phyloP scores from a whole-genome alignment of 2,888 invertebrate genomes.

The Polydesmus complanatus region DNA sequence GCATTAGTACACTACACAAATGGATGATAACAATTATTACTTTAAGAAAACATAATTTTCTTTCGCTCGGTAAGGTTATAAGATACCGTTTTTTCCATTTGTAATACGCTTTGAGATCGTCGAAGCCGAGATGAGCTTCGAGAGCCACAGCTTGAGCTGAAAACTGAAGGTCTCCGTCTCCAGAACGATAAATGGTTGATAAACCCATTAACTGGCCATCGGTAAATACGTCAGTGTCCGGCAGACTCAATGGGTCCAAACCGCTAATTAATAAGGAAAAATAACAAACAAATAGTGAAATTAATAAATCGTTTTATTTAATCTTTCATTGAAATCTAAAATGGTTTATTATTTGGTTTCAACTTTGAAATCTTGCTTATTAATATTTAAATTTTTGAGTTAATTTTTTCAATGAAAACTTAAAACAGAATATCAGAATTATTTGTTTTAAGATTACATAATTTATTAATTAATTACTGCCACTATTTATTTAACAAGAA shows the following conservation, averaged over 20 bases:
- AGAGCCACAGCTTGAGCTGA: slow-evolving; percentile 17
- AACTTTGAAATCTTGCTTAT: too few species aligned
- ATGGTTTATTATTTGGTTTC: too few species aligned
- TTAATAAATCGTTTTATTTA: not conserved
- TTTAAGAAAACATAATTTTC: not conserved
- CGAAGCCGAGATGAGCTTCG: slow-evolving; percentile 17
- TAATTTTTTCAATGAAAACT: too few species aligned
- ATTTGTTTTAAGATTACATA: not conserved
- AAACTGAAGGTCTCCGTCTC: slow-evolving; percentile 16
- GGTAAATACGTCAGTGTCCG: slow-evolving; percentile 15
- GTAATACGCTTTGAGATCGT: slow-evolving; percentile 15
- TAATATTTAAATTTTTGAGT: too few species aligned
- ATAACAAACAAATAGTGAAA: not conserved
- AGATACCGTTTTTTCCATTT: slow-evolving; percentile 17
- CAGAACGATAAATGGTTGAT: slow-evolving; percentile 18
- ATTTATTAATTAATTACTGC: not conserved
- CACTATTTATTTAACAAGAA: not conserved
- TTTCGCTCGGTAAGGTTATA: not conserved
- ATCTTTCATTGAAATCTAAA: too few species aligned
- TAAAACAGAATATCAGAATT: too few species aligned
- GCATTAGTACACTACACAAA: slow-evolving; percentile 15
- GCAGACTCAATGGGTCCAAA: slow-evolving; percentile 17
- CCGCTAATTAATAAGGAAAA: slow-evolving; percentile 14
- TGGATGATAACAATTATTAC: not conserved
- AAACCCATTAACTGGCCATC: slow-evolving; percentile 18